A percentile compares a stretch with the other conserved stretches of the same genome.
phyloP scores from a whole-genome alignment of 1,140 invertebrate genomes.

The Drosophila cardini region DNA sequence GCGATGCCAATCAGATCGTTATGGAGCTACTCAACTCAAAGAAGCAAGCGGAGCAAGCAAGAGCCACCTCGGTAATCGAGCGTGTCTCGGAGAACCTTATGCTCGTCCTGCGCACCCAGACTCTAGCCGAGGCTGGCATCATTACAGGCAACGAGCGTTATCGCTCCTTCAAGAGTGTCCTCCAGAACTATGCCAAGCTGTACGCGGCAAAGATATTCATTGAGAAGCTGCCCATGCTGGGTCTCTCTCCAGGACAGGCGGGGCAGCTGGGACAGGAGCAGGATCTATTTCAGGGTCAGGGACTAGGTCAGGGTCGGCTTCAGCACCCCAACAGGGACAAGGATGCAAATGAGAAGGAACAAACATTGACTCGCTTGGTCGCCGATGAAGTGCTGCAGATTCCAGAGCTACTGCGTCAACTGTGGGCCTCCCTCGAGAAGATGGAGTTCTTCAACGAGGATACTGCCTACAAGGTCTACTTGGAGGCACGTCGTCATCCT shows the following conservation, averaged over 20 bases:
- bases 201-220: slow-evolving; percentile 61
- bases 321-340: too few species aligned
- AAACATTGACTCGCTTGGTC: slow-evolving; percentile 43
- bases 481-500: slow-evolving; percentile 58
- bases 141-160: slow-evolving; percentile 57
- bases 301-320: too few species aligned
- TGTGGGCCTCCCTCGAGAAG: slow-evolving; percentile 57
- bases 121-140: slow-evolving; percentile 54
- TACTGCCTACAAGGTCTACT: slow-evolving; percentile 62
- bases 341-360: slow-evolving; percentile 18
- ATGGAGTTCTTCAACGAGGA: slow-evolving; percentile 74
- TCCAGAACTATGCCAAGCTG: slow-evolving; percentile 65
- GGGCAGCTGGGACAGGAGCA: neutral
- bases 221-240: slow-evolving; percentile 52
- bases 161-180: slow-evolving; percentile 50
- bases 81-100: slow-evolving; percentile 60
- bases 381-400: slow-evolving; percentile 61
- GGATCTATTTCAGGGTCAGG: slow-evolving; percentile 15
- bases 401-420: slow-evolving; percentile 57
- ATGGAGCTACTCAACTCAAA: slow-evolving; percentile 49
- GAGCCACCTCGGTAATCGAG: slow-evolving; percentile 38
- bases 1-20: slow-evolving; percentile 61
- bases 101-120: slow-evolving; percentile 55
- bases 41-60: neutral
- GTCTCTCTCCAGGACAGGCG: neutral